Conservation (phyloP, 64 coral and sea anemone genomes). For the Hydrozoanthus tunicans region DNA sequence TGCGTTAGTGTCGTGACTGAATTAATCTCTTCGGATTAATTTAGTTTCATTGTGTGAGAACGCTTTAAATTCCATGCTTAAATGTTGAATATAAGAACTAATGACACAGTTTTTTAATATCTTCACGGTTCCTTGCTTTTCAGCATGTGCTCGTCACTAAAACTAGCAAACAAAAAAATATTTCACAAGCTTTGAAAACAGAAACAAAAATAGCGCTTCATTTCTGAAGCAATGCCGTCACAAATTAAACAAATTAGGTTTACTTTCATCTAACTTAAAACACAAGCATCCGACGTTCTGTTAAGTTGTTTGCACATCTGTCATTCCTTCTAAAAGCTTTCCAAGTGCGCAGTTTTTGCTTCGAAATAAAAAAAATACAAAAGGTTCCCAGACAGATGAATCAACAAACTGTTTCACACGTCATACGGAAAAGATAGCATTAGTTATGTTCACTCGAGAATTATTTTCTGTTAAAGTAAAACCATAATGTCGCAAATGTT, state of each 20-base stretch:
- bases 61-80: neutral
- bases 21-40: neutral
- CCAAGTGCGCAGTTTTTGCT: too few species aligned
- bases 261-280: neutral
- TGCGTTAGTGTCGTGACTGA: neutral
- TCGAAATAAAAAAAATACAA: too few species aligned
- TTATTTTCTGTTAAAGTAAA: too few species aligned
- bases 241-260: neutral
- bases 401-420: too few species aligned
- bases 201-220: too few species aligned
- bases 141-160: neutral
- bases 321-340: neutral
- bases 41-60: neutral
- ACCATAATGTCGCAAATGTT: too few species aligned
- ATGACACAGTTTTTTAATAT: neutral
- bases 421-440: too few species aligned
- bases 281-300: neutral
- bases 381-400: too few species aligned
- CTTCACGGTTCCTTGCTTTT: neutral
- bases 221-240: too few species aligned
- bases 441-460: too few species aligned
- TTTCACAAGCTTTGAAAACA: too few species aligned
- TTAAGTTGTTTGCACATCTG: conserved; percentile 24
- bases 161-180: neutral
- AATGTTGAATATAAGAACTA: neutral